Conservation (phyloP, 2,113 vertebrate species). For the Thomomys bottae region DNA sequence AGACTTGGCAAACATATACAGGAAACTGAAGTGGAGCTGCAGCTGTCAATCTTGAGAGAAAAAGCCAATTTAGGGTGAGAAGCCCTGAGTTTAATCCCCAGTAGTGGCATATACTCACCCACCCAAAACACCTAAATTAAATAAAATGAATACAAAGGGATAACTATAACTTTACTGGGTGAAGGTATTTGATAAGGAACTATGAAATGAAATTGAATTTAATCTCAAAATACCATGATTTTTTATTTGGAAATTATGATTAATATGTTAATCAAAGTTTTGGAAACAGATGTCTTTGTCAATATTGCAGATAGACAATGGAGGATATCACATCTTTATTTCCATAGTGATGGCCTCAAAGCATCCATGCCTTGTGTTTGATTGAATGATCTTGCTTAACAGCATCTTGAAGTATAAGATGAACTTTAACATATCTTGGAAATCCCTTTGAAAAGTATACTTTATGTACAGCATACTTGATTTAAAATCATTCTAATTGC, state of each 20-base stretch:
- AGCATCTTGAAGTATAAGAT: neutral
- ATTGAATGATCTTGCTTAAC: neutral
- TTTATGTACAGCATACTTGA: conserved; percentile 33
- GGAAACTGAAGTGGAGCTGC: no score
- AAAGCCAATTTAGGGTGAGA: no score
- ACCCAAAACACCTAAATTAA: no score
- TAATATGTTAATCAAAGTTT: conserved; percentile 42
- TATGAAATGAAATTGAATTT: neutral
- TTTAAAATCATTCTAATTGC: conserved; percentile 57
- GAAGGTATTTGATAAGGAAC: no score
- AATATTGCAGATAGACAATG: neutral
- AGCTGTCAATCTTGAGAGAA: no score
- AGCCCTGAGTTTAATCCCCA: no score
- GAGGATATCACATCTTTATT: neutral
- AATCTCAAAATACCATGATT: neutral
- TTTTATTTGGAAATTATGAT: conserved; percentile 25
- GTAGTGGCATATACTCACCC: no score
- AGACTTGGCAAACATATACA: no score
- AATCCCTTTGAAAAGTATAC: conserved; percentile 26
- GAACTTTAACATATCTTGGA: conserved; percentile 17
- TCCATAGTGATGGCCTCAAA: neutral
- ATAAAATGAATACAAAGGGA: neutral
- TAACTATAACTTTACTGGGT: neutral
- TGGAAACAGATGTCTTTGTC: neutral
- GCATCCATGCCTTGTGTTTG: neutral